Base-by-base conservation (phyloP, 2,113 vertebrate genomes). In the Cebidichthys violaceus region DNA sequence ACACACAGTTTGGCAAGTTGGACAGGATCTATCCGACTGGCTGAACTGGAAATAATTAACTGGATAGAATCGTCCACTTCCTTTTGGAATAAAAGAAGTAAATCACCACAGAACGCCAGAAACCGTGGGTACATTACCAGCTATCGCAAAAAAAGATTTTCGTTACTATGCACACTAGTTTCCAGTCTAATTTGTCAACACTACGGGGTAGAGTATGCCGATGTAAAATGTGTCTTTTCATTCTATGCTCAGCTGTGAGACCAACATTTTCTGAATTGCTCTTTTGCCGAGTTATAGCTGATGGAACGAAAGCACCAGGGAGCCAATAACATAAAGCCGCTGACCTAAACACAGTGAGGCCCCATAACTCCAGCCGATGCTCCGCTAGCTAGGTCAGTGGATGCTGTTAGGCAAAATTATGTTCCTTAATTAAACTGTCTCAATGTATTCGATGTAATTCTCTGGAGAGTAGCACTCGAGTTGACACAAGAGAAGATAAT, bases 261-360 rank as follows among this genome's bases (percentile, higher is more conserved):
- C 41, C 64, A 54, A 77, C 67, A 65, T 43, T 54, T 43, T 74
- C 41, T 50, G 27, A 70, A 81, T 62, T 69, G 54, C 47, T 79
- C 71, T 79, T 86, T 61, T 84, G 71, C 61, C 22, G 70, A 80
- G 60, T 47, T 43, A 33, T 33, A 59, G 70, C 81, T 57, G 61
- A 62, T 70, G 59, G 43, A 83, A 77, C 29, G 0, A 77, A 84
- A 73, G 54, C 75, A 76, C 27, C 81, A 18, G 60, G 76, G 72
- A 82, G 70, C 69, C 76, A 79, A 65, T 65, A 86, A 83, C 54
- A 65, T 65, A 83, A 81, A 89, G 86, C 61, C 87, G 86, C 77
- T 84, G 74, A 91, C 80, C 85, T 83, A 84, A 90, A 87, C 86
- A 86, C 27, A 24, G 66, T 59, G 80, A 87, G 76, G 75, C 82